Evolutionary conservation across 2,113 vertebrate genomes (phyloP).

Genomic region (Phainopepla nitens): DNA sequence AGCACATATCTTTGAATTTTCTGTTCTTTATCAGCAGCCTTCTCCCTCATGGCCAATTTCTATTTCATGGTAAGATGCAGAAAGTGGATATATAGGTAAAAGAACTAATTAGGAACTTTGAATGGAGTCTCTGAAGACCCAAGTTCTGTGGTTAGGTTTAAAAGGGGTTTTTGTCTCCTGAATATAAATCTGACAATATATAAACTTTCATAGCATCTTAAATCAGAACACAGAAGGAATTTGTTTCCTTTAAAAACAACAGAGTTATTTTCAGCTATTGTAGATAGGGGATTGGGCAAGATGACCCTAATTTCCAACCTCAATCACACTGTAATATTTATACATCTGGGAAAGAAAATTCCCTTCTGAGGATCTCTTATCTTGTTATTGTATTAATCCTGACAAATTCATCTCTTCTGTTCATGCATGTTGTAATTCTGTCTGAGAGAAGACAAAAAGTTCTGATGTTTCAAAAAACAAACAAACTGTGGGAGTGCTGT

Average conservation of each 20-base stretch:
- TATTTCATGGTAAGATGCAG: not conserved
- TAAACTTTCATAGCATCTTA: not conserved
- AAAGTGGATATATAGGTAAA: conserved; percentile 32
- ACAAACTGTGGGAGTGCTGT: not conserved
- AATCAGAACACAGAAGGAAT: not conserved
- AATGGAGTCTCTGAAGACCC: conserved; percentile 5
- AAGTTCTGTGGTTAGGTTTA: not conserved
- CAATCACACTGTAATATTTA: not conserved
- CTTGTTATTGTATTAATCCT: not conserved
- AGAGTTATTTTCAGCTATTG: not conserved
- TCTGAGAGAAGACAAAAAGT: not conserved
- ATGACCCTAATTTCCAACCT: not conserved
- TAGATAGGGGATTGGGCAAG: not conserved
- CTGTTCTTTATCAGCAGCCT: not conserved
- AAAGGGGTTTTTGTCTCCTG: not conserved
- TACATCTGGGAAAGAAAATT: not conserved
- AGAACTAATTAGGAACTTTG: conserved; percentile 35
- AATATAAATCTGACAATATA: not conserved
- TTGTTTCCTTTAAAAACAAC: not conserved
- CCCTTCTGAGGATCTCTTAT: not conserved
- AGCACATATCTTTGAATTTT: not conserved
- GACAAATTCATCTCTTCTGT: not conserved
- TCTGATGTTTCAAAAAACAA: not conserved
- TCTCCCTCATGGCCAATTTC: conserved; percentile 34
- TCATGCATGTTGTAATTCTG: not conserved